Base-by-base conservation (phyloP, 2,113 vertebrate species). In the Cnemophilus loriae region DNA sequence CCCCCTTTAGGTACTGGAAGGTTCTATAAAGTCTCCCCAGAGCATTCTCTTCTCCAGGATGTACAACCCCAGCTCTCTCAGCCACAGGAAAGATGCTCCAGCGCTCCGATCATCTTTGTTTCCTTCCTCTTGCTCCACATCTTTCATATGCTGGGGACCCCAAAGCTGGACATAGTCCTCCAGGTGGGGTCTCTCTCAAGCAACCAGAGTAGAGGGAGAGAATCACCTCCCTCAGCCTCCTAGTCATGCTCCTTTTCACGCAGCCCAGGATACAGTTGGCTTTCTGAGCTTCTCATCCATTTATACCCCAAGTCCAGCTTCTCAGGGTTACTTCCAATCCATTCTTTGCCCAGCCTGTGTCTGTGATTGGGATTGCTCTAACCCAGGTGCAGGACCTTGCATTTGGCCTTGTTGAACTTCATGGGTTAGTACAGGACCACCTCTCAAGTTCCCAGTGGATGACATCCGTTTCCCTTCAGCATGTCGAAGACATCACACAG, bases 111-210 rank as follows among this genome's bases (percentile, higher is more conserved):
- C 32, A 50, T 33, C 26, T 37, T 23, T 65, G 4, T 59, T 50
- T 59, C 33, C 7, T 16, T 74, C 37, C 23, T 52, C 37, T 74
- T 89, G 10, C 5, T 50, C 19, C 24, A 44, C 12, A 27, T 16
- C 18, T 30, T 47, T 75, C 37, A 32, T 76, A 4, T 47, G 23
- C 0, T 47, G 24, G 4, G 24, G 8, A 41, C 17, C 10, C 16
- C 61, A 47, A n/a, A 47, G 4, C 13, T 47, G 39, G 14, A 10
- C n/a, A 75, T n/a, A 35, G 16, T 35, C 24, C 10, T 83, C 41
- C 7, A 8, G 3, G 2, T 13, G 4, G 9, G 3, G 2, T 41
- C 6, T 61, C 26, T 47, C 14, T 16, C 30, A 55, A 55, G 30
- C 0, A 1, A 35, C 26, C 12, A 35, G 63, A 39, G 16, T 8